Evolutionary conservation across 2,113 vertebrate genomes (phyloP).

Genomic region (Mormyrus lacerda): DNA sequence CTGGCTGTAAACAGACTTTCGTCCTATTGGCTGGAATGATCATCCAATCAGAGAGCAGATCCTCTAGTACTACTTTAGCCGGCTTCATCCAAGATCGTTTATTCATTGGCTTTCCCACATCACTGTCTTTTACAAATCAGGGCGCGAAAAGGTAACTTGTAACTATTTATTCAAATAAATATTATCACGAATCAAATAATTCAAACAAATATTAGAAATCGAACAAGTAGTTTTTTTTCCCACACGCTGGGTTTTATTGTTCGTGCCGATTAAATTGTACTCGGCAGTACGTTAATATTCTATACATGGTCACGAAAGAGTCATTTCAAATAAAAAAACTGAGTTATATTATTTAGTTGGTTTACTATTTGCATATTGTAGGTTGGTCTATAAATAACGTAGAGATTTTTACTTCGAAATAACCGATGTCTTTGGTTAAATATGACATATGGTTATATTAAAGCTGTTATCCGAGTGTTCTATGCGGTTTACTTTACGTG

Average conservation of each 20-base stretch:
- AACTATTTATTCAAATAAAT: conserved; percentile 30
- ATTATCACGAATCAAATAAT: background rate
- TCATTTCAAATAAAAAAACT: background rate
- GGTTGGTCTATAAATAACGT: background rate
- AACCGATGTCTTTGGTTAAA: background rate
- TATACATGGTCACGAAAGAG: background rate
- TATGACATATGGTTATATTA: background rate
- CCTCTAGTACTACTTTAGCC: conserved; percentile 41
- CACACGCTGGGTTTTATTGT: background rate
- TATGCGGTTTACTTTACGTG: background rate
- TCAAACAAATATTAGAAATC: conserved; percentile 17
- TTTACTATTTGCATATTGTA: background rate
- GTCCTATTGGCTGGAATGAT: conserved; percentile 45
- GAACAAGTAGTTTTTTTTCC: background rate
- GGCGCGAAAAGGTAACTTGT: conserved; percentile 49
- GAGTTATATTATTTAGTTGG: background rate
- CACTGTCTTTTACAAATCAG: conserved; percentile 55
- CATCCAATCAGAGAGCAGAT: conserved; percentile 49
- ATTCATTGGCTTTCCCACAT: conserved; percentile 56
- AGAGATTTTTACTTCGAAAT: background rate
- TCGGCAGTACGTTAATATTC: background rate
- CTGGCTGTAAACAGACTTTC: conserved; percentile 40
- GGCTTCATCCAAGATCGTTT: conserved; percentile 47
- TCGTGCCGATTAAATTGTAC: background rate
- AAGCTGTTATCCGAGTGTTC: background rate